Conservation (phyloP, 2,797 vertebrate genomes). For the Ctenochaetus hawaiiensis region DNA sequence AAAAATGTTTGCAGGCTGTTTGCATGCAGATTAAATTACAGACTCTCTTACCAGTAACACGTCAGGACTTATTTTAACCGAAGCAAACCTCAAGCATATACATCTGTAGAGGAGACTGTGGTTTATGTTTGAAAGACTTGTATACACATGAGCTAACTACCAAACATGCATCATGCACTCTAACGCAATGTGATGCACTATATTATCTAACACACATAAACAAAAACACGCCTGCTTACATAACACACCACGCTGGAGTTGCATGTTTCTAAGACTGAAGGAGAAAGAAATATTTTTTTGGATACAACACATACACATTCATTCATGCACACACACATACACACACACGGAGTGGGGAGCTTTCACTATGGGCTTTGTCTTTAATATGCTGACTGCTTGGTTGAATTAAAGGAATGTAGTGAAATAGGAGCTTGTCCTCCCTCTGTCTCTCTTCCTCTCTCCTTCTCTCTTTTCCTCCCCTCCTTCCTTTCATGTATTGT, state of each 20-base stretch:
- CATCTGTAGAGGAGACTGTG: constrained; percentile 29
- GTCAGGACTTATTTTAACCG: constrained; percentile 27
- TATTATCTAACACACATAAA: constrained; percentile 37
- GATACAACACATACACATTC: constrained; percentile 7
- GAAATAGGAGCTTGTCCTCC: constrained; percentile 79
- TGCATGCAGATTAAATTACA: background rate
- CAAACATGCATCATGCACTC: constrained; percentile 31
- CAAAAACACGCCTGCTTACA: constrained; percentile 49
- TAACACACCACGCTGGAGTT: constrained; percentile 31
- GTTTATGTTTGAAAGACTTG: constrained; percentile 60
- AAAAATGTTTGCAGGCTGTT: background rate
- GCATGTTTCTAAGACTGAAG: constrained; percentile 8
- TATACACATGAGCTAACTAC: constrained; percentile 54
- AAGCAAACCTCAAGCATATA: constrained; percentile 31
- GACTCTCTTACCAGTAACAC: constrained; percentile 2
- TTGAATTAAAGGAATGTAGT: constrained; percentile 87
- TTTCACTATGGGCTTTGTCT: constrained; percentile 86
- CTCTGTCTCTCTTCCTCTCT: constrained; percentile 45
- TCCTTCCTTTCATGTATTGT: constrained; percentile 15
- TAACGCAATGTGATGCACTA: constrained; percentile 17
- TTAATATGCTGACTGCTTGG: constrained; percentile 85
- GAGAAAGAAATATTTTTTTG: background rate
- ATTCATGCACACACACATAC: constrained; percentile 14
- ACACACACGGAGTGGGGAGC: constrained; percentile 61
- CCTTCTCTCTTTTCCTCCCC: constrained; percentile 24